phyloP scores from a whole-genome alignment of 2,888 invertebrate species.

The Agonopterix arenella region DNA sequence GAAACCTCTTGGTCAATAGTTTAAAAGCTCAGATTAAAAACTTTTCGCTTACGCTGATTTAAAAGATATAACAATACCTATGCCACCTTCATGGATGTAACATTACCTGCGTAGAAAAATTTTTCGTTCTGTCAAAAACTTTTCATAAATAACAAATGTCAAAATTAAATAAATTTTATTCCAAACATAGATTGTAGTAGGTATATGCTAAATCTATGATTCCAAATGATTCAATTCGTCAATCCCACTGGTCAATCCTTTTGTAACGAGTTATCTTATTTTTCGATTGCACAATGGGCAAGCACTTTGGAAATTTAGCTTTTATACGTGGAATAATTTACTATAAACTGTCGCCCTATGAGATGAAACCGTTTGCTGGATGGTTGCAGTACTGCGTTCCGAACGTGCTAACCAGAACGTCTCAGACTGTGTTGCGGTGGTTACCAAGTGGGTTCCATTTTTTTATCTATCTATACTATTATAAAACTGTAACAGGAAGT shows the following conservation, averaged over 20 bases:
- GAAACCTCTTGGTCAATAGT: too few relatives aligned
- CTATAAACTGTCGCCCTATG: constrained; percentile 89
- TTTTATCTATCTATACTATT: too few relatives aligned
- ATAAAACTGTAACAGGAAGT: too few relatives aligned
- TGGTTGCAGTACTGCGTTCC: constrained; percentile 82
- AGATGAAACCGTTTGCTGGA: constrained; percentile 89
- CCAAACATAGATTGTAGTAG: too few relatives aligned
- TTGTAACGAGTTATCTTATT: too few relatives aligned
- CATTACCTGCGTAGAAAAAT: too few relatives aligned
- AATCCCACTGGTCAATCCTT: background rate
- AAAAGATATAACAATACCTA: background rate
- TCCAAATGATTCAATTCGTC: background rate
- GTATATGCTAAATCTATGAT: too few relatives aligned
- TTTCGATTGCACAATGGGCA: constrained; percentile 43
- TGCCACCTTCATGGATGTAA: too few relatives aligned
- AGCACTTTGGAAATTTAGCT: constrained; percentile 85
- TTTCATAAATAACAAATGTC: background rate
- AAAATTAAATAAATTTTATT: background rate
- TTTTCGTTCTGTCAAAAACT: too few relatives aligned
- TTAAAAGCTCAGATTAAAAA: background rate
- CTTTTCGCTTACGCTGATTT: background rate
- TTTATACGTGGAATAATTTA: constrained; percentile 85
- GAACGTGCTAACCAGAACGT: constrained; percentile 82
- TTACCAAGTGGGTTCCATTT: constrained; percentile 81
- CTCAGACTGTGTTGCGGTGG: constrained; percentile 78